These are phyloP conservation scores for Rapana venosa DNA, from an alignment of 2,888 invertebrate genomes.

Conservation along the genomic window DNA sequence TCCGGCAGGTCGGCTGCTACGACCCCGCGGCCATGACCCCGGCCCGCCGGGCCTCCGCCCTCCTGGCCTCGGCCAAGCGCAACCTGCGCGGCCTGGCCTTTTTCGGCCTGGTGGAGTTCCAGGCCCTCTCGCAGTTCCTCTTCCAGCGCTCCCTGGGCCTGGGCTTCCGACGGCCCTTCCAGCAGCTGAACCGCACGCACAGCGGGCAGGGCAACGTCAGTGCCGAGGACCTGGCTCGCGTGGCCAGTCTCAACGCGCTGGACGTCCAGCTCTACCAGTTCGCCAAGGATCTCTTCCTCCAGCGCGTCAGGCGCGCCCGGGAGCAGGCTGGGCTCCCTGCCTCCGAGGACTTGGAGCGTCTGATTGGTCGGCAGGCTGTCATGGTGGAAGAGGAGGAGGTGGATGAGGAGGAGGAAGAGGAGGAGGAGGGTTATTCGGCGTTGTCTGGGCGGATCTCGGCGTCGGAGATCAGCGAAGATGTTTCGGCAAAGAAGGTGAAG, in stretches of 20 bases:
- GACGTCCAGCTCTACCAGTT: constrained; percentile 96
- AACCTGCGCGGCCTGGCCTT: constrained; percentile 95
- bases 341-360: constrained; percentile 19
- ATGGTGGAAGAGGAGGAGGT: background rate
- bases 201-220: constrained; percentile 88
- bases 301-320: constrained; percentile 79
- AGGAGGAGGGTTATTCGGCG: background rate
- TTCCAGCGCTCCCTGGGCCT: constrained; percentile 75
- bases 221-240: constrained; percentile 85
- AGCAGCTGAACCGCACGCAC: constrained; percentile 94
- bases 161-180: constrained; percentile 81
- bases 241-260: constrained; percentile 89
- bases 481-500: too few species aligned
- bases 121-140: constrained; percentile 82
- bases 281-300: constrained; percentile 89
- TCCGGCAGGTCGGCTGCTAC: constrained; percentile 96
- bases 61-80: constrained; percentile 96
- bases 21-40: constrained; percentile 80
- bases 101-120: constrained; percentile 97
- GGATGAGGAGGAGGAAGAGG: background rate
- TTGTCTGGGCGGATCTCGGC: too few species aligned
- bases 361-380: background rate
- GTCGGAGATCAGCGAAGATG: too few species aligned
- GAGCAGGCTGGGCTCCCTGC: constrained; percentile 43
- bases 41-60: constrained; percentile 80